A percentile compares a stretch with the other conserved stretches of the same genome.
phyloP scores from a whole-genome alignment of 92 coral and sea anemone genomes.

The Chrysogorgia sp. region DNA sequence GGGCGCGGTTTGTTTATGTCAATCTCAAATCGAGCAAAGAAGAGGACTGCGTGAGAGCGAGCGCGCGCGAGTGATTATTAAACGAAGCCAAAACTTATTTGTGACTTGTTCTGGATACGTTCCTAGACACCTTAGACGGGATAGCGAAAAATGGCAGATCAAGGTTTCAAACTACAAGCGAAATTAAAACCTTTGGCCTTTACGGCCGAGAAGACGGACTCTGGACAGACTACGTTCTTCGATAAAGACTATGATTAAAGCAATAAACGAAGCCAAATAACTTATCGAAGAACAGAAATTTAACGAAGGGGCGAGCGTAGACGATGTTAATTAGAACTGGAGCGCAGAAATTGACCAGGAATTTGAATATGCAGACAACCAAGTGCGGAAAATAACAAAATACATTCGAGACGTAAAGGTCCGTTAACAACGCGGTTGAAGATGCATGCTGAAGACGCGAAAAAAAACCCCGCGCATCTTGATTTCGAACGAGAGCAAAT shows the following conservation, averaged over 20 bases:
- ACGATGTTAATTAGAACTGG: slow-evolving; percentile 13
- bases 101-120: too few relatives aligned
- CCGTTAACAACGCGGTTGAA: not conserved
- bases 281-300: slow-evolving; percentile 26
- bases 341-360: slow-evolving; percentile 1
- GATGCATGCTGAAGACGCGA: not conserved
- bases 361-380: slow-evolving; percentile 8
- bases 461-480: not conserved
- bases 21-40: too few relatives aligned
- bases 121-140: too few relatives aligned
- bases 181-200: not conserved
- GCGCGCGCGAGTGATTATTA: too few relatives aligned
- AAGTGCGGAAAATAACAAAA: slow-evolving; percentile 4
- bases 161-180: not conserved
- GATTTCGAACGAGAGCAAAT: slow-evolving; percentile 23
- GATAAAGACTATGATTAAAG: slow-evolving; percentile 3
- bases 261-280: slow-evolving; percentile 5
- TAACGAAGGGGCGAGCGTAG: slow-evolving; percentile 2
- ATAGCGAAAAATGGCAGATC: not conserved
- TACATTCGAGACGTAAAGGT: not conserved
- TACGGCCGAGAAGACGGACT: not conserved
- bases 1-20: too few relatives aligned
- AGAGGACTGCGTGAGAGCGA: too few relatives aligned
- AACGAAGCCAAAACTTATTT: too few relatives aligned
- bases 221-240: not conserved